These are phyloP conservation scores for Chaetodon trifasciatus DNA, from an alignment of 2,797 vertebrate species.

Conservation along the genomic window DNA sequence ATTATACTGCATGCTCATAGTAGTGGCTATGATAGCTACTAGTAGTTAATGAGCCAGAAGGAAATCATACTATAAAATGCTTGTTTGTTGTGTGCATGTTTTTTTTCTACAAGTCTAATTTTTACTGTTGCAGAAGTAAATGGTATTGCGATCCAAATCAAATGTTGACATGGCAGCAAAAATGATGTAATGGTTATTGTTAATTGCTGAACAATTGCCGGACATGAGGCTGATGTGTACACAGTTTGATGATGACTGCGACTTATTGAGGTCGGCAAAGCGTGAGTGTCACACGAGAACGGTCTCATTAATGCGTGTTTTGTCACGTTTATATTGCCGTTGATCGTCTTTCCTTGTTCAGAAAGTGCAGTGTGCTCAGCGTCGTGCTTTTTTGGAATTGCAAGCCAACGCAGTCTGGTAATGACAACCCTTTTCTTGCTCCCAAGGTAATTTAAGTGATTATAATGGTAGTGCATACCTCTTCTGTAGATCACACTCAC, in stretches of 20 bases:
- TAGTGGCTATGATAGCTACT: background rate
- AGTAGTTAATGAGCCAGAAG: background rate
- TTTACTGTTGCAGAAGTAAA: background rate
- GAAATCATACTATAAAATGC: background rate
- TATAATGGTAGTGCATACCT: background rate
- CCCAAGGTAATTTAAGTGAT: background rate
- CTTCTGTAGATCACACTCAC: background rate
- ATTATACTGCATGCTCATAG: background rate
- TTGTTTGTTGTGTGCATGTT: background rate
- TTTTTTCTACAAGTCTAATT: background rate
- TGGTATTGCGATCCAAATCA: background rate
- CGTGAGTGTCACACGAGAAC: background rate
- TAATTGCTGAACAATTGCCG: background rate
- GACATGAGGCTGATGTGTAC: background rate
- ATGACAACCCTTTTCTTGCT: background rate
- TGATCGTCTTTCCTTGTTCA: background rate
- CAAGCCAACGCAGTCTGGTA: background rate
- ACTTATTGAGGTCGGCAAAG: background rate
- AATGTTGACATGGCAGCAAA: background rate
- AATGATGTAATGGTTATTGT: background rate
- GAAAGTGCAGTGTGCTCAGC: background rate
- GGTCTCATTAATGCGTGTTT: background rate
- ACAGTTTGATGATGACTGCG: background rate
- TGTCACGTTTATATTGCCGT: background rate
- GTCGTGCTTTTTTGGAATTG: background rate